Conservation (phyloP, 2,888 invertebrate species). For the Thecocarcelia acutangulata region DNA sequence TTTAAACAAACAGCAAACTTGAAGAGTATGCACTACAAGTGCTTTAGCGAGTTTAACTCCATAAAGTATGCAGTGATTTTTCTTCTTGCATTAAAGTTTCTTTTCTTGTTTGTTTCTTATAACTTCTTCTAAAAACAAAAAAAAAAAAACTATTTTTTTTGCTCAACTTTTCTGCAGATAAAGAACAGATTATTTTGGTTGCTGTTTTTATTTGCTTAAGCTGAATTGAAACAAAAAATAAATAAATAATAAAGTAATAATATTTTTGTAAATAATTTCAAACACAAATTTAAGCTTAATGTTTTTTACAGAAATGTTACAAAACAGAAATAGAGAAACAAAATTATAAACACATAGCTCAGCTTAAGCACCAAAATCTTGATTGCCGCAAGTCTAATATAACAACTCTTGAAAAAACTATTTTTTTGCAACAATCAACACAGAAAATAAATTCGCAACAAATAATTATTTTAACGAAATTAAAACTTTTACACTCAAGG, state of each 20-base stretch:
- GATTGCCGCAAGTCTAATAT: not conserved
- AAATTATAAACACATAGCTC: too few relatives aligned
- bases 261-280: not conserved
- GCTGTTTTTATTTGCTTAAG: constrained; percentile 34
- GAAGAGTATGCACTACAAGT: constrained; percentile 38
- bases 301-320: not conserved
- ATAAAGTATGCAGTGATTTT: constrained; percentile 50
- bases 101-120: constrained; percentile 44
- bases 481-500: not conserved
- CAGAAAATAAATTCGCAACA: not conserved
- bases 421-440: not conserved
- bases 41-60: constrained; percentile 4
- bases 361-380: not conserved
- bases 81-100: constrained; percentile 14
- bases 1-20: constrained; percentile 34
- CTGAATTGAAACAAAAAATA: constrained; percentile 3
- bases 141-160: constrained; percentile 44
- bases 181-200: constrained; percentile 42
- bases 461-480: constrained; percentile 3
- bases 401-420: not conserved
- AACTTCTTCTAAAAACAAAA: constrained; percentile 40
- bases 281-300: not conserved
- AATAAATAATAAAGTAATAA: constrained; percentile 7
- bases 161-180: constrained; percentile 12
- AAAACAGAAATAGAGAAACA: too few relatives aligned